Conservation (phyloP, 1,140 invertebrate genomes). For the Drosophila busckii region DNA sequence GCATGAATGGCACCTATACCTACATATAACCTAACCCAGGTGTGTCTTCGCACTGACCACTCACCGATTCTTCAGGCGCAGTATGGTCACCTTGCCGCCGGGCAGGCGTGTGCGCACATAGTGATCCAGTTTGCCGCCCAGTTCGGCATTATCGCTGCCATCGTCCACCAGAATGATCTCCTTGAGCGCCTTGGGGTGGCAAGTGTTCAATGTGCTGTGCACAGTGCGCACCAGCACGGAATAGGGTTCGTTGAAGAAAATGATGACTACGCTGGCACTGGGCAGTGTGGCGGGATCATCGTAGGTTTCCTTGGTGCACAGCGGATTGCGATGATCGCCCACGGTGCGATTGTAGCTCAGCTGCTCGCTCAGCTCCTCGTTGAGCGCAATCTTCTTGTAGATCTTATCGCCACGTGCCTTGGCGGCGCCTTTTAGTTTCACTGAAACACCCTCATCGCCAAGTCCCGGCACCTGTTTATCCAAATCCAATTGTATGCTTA, state of each 20-base stretch:
- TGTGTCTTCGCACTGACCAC: slow-evolving; percentile 44
- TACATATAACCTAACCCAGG: neutral
- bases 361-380: slow-evolving; percentile 89
- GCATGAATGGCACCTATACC: slow-evolving; percentile 38
- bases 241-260: slow-evolving; percentile 94
- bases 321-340: slow-evolving; percentile 81
- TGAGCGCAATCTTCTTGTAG: slow-evolving; percentile 89
- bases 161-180: slow-evolving; percentile 95
- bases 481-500: slow-evolving; percentile 72
- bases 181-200: slow-evolving; percentile 84
- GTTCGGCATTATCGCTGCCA: slow-evolving; percentile 87
- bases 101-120: slow-evolving; percentile 86
- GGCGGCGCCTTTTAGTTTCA: slow-evolving; percentile 80
- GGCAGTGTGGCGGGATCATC: slow-evolving; percentile 79
- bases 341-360: slow-evolving; percentile 87
- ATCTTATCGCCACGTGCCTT: slow-evolving; percentile 82
- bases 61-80: slow-evolving; percentile 86
- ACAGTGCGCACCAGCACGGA: slow-evolving; percentile 91
- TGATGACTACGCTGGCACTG: slow-evolving; percentile 86
- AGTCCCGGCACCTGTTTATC: slow-evolving; percentile 79
- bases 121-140: slow-evolving; percentile 87
- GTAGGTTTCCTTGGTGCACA: slow-evolving; percentile 79
- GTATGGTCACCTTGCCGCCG: slow-evolving; percentile 84
- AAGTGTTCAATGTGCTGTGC: slow-evolving; percentile 91
- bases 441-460: slow-evolving; percentile 84